phyloP scores from a whole-genome alignment of 2,888 invertebrate genomes.

The Galerucella pusilla region DNA sequence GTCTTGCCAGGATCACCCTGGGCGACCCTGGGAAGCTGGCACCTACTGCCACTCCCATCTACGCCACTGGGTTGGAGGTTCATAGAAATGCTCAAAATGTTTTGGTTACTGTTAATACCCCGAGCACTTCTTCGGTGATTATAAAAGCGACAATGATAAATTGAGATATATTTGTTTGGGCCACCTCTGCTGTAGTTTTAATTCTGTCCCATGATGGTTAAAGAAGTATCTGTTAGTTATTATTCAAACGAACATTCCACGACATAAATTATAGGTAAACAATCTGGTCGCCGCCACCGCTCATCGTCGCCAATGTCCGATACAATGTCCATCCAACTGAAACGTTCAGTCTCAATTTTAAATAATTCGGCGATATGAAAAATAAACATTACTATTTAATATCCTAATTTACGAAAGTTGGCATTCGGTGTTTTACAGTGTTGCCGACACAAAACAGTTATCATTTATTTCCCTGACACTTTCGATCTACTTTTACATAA shows the following conservation, averaged over 20 bases:
- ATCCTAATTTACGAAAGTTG: slow-evolving; percentile 31
- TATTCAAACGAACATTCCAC: slow-evolving; percentile 29
- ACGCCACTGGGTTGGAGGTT: no score
- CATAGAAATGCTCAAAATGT: no score
- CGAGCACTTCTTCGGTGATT: no score
- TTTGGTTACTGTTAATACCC: no score
- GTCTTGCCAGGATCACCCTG: no score
- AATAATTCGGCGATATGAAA: slow-evolving; percentile 15
- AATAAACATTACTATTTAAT: slow-evolving; percentile 6
- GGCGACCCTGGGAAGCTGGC: no score
- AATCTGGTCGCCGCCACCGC: slow-evolving; percentile 15
- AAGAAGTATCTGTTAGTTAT: background rate
- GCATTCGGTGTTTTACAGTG: slow-evolving; percentile 8
- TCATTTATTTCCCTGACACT: no score
- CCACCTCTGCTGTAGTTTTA: no score
- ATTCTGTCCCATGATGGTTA: no score
- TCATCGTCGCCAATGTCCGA: background rate
- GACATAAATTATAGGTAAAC: slow-evolving; percentile 36
- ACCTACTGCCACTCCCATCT: no score
- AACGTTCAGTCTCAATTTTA: slow-evolving; percentile 2
- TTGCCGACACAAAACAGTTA: background rate
- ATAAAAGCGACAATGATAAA: no score
- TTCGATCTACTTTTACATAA: background rate
- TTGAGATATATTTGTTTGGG: no score
- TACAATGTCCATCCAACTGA: background rate